Evolutionary conservation across 2,113 vertebrate genomes (phyloP).

Genomic region (Pseudorasbora parva): DNA sequence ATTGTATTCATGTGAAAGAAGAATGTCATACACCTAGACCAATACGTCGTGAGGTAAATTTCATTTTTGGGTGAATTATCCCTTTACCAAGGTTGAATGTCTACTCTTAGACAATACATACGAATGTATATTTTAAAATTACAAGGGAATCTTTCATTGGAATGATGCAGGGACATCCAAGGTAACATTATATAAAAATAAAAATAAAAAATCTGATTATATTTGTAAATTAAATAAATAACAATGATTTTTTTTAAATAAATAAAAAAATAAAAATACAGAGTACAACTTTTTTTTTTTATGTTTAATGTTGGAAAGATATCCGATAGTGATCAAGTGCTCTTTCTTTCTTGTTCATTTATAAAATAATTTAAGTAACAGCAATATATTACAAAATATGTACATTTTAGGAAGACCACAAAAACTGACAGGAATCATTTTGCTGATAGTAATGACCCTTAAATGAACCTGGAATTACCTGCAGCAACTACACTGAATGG

Average conservation of each 20-base stretch:
- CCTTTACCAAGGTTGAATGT: background rate
- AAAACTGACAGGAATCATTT: slow-evolving; percentile 31
- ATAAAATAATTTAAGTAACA: slow-evolving; percentile 71
- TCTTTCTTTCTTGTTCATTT: slow-evolving; percentile 22
- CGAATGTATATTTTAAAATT: background rate
- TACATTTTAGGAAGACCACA: slow-evolving; percentile 49
- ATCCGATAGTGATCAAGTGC: background rate
- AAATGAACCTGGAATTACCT: slow-evolving; percentile 23
- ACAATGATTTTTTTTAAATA: background rate
- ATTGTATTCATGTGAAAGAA: too few relatives aligned
- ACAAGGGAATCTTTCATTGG: background rate
- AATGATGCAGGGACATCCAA: background rate
- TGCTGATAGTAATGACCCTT: background rate
- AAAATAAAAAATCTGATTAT: background rate
- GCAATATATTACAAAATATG: slow-evolving; percentile 72
- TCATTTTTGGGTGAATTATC: too few relatives aligned
- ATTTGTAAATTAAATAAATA: background rate
- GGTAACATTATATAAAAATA: too few relatives aligned
- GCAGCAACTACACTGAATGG: slow-evolving; percentile 23
- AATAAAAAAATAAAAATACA: background rate
- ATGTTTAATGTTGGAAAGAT: slow-evolving; percentile 9
- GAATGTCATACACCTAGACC: too few relatives aligned
- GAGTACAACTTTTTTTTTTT: background rate
- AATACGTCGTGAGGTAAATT: too few relatives aligned
- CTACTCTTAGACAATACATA: background rate